Evolutionary conservation across 2,113 vertebrate species (phyloP), one percentile per base, ranked within the genome.

Genomic region (Gorsachius goisagi): DNA sequence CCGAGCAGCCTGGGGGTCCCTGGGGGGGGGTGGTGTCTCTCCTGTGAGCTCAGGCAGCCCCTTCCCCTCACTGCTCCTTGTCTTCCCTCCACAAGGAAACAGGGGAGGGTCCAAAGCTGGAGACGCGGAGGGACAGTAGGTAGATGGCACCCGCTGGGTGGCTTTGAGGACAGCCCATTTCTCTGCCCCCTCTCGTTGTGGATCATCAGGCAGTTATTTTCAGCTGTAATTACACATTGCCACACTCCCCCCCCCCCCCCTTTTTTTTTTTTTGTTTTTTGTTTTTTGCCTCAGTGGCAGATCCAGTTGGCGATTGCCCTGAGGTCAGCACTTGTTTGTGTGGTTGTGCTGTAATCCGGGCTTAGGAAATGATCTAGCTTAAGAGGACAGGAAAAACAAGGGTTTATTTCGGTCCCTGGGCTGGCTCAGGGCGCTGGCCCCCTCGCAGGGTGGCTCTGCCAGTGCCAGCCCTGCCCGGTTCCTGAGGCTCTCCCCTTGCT

Each of bases 231-330:
- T 55, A 37, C 69, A 89, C 64, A 5, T 77, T 28, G 3, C 27
- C 69, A 35, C 12, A 12, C 10, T 47, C 20, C 28, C 45, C 47
- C 45, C 45, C 45, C 45, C 45, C 45, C 9, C 14, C 1, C 11
- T 6, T 16, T 8, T 9, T 26, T 10, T 33, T 7, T 16, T 49
- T 6, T 16, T 8, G 11, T 26, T 10, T 33, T 6, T 16, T 8
- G 11, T 26, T 10, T 33, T 7, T 16, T 49, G 6, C 9, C 27
- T 55, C 4, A 2, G 33, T 35, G 62, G 28, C 1, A 6, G 78
- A n/a, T 39, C 10, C 24, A 6, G 60, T 17, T 47, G 0, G 5
- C 2, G 2, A 2, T 37, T 32, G 59, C 63, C 28, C 76, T 2
- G 8, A 62, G 64, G 58, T 89, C 90, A 67, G 41, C 3, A 4